These are phyloP conservation scores for Paratrypauchen microcephalus DNA, from an alignment of 2,797 vertebrate species.

Conservation along the genomic window DNA sequence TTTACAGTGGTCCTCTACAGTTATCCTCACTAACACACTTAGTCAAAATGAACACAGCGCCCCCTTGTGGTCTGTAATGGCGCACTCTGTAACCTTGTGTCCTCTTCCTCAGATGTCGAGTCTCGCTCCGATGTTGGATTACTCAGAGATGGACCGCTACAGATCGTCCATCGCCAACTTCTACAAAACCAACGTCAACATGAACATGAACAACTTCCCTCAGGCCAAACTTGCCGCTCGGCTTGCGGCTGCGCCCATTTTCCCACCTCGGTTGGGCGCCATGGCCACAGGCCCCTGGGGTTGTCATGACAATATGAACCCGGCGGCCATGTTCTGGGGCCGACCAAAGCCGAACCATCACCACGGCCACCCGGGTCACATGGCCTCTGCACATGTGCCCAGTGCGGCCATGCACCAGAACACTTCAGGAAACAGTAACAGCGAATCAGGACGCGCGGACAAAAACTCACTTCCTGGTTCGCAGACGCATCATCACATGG, in stretches of 20 bases:
- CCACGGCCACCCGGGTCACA: constrained; percentile 53
- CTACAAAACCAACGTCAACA: constrained; percentile 87
- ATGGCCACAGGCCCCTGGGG: constrained; percentile 91
- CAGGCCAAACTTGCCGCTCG: constrained; percentile 89
- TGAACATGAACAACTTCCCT: constrained; percentile 79
- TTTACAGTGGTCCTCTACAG: too few relatives aligned
- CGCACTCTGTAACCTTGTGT: background rate
- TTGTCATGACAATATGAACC: constrained; percentile 81
- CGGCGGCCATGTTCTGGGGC: constrained; percentile 73
- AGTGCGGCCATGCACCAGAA: constrained; percentile 61
- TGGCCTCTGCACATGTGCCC: constrained; percentile 57
- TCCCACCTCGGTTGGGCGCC: constrained; percentile 80
- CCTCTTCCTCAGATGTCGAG: constrained; percentile 61
- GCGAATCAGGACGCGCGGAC: constrained; percentile 53
- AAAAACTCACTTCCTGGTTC: constrained; percentile 63
- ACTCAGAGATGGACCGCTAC: constrained; percentile 93
- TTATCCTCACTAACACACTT: too few relatives aligned
- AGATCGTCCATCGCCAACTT: constrained; percentile 90
- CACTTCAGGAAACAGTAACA: constrained; percentile 31
- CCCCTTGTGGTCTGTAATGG: too few relatives aligned
- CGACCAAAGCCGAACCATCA: constrained; percentile 68
- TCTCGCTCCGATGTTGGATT: constrained; percentile 83
- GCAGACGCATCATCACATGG: constrained; percentile 67
- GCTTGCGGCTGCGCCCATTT: constrained; percentile 85
- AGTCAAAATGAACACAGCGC: too few relatives aligned